Evolutionary conservation across 2,797 vertebrate species (phyloP).

Genomic region (Leuciscus waleckii): DNA sequence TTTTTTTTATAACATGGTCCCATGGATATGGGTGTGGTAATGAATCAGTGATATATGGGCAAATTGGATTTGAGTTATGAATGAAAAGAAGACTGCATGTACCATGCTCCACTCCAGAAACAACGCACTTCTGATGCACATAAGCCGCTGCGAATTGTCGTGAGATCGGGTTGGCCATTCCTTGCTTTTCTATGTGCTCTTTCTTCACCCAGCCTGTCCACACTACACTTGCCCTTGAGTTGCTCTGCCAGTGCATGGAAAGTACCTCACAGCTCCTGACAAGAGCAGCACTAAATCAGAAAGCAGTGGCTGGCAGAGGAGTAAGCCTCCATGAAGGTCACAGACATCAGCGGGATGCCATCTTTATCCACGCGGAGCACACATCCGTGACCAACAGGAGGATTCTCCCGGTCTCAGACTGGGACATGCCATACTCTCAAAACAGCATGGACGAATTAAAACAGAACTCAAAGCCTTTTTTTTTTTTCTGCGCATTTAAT

Average conservation of each 20-base stretch:
- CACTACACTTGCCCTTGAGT: slow-evolving; percentile 86
- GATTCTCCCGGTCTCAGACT: slow-evolving; percentile 69
- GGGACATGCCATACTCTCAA: slow-evolving; percentile 68
- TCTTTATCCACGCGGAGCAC: slow-evolving; percentile 87
- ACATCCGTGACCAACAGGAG: slow-evolving; percentile 74
- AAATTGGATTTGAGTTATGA: not conserved
- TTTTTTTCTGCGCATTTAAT: too few species aligned
- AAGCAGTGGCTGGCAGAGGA: slow-evolving; percentile 90
- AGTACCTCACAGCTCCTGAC: slow-evolving; percentile 91
- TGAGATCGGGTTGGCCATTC: not conserved
- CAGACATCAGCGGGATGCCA: slow-evolving; percentile 88
- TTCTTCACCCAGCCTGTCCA: slow-evolving; percentile 45
- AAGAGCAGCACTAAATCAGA: slow-evolving; percentile 93
- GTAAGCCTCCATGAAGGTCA: slow-evolving; percentile 94
- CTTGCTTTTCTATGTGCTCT: slow-evolving; percentile 50
- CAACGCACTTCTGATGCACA: not conserved
- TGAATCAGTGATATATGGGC: not conserved
- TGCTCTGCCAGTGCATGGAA: slow-evolving; percentile 91
- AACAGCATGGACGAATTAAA: slow-evolving; percentile 48
- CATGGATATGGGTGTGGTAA: slow-evolving; percentile 11
- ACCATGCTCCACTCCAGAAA: not conserved
- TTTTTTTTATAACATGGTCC: not conserved
- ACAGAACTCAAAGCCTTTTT: slow-evolving; percentile 38
- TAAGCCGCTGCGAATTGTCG: not conserved
- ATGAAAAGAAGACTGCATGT: not conserved